Conservation (phyloP, 2,113 vertebrate genomes). For the Hucho hucho region DNA sequence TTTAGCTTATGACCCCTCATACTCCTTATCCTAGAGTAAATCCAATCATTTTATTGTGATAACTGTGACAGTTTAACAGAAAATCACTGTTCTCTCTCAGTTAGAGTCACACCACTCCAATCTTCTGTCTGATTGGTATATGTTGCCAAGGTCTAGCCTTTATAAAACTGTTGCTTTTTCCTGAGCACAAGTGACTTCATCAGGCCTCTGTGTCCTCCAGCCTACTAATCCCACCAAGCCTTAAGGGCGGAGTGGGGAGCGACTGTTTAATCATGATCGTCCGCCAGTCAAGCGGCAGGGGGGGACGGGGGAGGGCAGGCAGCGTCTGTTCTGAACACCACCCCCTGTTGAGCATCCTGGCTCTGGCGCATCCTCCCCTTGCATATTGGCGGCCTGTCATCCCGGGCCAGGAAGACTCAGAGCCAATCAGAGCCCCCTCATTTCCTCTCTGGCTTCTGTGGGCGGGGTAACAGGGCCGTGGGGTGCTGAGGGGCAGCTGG, state of each 20-base stretch:
- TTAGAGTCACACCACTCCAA: neutral
- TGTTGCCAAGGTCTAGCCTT: constrained; percentile 21
- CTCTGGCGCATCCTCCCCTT: constrained; percentile 23
- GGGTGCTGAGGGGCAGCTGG: neutral
- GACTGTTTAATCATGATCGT: neutral
- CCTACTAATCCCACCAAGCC: neutral
- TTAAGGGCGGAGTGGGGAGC: neutral
- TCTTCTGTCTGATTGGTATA: constrained; percentile 29
- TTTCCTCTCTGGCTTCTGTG: constrained; percentile 40
- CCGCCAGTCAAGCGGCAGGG: neutral
- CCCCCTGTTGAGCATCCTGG: constrained; percentile 47
- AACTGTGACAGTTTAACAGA: no score
- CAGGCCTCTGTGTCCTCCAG: constrained; percentile 7
- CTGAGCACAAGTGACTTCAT: constrained; percentile 32
- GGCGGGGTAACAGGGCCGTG: neutral
- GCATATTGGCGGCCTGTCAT: constrained; percentile 57
- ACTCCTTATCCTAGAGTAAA: neutral
- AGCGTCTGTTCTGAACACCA: constrained; percentile 8
- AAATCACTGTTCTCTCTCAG: no score
- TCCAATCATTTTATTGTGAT: no score
- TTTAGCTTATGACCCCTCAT: neutral
- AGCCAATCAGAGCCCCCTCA: constrained; percentile 55
- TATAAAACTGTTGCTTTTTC: constrained; percentile 22
- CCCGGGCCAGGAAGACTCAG: constrained; percentile 36
- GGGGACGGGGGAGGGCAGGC: constrained; percentile 3